phyloP scores from a whole-genome alignment of 2,797 vertebrate species.

The Delichon dasypus region DNA sequence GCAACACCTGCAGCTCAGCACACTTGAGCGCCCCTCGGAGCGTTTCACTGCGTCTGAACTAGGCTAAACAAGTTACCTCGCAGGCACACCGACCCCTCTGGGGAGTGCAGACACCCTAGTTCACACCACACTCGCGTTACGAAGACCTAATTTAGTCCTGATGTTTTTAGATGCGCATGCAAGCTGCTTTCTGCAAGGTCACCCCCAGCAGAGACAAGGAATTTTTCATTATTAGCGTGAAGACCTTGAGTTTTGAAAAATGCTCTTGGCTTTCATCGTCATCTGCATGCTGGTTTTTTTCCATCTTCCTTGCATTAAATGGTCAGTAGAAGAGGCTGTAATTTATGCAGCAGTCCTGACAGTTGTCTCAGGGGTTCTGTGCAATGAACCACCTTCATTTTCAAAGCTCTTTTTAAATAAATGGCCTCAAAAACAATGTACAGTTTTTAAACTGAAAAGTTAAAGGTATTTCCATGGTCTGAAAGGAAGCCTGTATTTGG shows the following conservation, averaged over 20 bases:
- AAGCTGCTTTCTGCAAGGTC: slow-evolving; percentile 36
- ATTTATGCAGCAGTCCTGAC: neutral
- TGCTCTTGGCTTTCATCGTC: neutral
- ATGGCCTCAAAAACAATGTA: neutral
- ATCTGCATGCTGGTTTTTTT: neutral
- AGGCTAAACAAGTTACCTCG: slow-evolving; percentile 7
- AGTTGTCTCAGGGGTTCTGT: neutral
- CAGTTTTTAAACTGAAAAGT: neutral
- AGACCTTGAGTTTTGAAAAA: slow-evolving; percentile 32
- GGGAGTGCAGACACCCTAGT: neutral
- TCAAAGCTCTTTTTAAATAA: neutral
- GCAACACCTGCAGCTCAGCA: neutral
- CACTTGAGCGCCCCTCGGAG: fast-evolving
- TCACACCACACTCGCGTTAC: neutral
- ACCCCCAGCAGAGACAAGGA: neutral
- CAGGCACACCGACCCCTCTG: neutral
- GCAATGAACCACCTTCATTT: neutral
- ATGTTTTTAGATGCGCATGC: neutral
- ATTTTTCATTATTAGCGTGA: neutral
- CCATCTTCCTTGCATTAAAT: neutral
- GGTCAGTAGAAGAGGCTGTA: neutral
- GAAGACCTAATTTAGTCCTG: slow-evolving; percentile 30
- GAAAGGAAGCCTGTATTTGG: neutral
- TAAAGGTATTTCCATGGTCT: neutral
- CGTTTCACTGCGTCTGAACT: neutral